phyloP scores from a whole-genome alignment of 1,140 invertebrate species.

The Diachasma alloeum region DNA sequence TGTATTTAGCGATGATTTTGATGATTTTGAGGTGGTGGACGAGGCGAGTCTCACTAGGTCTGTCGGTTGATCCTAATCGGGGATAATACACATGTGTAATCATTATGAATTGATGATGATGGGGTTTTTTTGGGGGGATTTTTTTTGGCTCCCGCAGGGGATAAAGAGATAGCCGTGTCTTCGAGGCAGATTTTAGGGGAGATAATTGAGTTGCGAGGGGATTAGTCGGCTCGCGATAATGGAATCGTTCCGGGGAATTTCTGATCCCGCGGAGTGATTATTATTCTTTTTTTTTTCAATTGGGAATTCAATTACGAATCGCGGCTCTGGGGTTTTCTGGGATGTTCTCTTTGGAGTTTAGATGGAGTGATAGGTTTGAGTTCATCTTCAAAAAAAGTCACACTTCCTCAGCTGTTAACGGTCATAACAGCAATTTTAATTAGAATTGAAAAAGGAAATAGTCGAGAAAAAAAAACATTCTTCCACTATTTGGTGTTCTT shows the following conservation, averaged over 20 bases:
- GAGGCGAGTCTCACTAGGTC: constrained; percentile 39
- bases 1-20: constrained; percentile 1
- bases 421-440: too few species aligned
- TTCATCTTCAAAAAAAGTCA: too few species aligned
- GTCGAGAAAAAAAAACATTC: too few species aligned
- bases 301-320: neutral
- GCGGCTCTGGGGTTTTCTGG: too few species aligned
- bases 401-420: too few species aligned
- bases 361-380: too few species aligned
- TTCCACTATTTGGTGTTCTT: too few species aligned
- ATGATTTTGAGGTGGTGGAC: neutral
- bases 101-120: neutral
- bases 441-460: too few species aligned
- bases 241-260: neutral
- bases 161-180: neutral
- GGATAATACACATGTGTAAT: neutral
- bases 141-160: neutral
- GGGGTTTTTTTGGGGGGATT: neutral
- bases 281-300: neutral
- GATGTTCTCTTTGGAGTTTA: too few species aligned
- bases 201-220: neutral
- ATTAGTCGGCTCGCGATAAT: neutral
- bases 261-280: neutral
- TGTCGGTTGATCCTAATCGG: constrained; percentile 43
- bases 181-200: neutral